phyloP scores from a whole-genome alignment of 2,797 vertebrate species.

The Macrochelys suwanniensis region DNA sequence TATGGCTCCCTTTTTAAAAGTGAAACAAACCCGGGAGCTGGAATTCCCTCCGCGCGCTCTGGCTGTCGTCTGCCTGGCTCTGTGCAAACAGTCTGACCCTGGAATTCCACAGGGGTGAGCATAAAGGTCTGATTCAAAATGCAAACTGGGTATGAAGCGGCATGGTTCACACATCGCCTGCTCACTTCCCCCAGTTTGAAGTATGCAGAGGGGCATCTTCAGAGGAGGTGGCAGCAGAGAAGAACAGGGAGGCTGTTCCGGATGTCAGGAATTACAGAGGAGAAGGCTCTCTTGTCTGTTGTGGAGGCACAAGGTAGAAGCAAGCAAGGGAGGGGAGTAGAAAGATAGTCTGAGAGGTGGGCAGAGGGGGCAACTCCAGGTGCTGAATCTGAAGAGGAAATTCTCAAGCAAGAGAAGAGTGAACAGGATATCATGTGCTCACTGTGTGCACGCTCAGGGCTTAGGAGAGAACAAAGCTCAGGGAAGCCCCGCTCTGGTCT shows the following conservation, averaged over 20 bases:
- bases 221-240: not conserved
- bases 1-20: not conserved
- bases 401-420: constrained; percentile 22
- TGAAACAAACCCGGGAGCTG: not conserved
- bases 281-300: accelerated
- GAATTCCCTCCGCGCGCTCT: not conserved
- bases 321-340: not conserved
- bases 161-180: accelerated
- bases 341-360: not conserved
- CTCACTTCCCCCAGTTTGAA: not conserved
- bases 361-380: not conserved
- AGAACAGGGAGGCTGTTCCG: accelerated
- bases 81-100: constrained; percentile 61
- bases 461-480: constrained; percentile 60
- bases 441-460: not conserved
- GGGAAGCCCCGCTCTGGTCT: constrained; percentile 51
- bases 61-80: constrained; percentile 2
- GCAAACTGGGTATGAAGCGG: not conserved
- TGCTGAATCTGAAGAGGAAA: not conserved
- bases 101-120: constrained; percentile 11
- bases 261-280: accelerated
- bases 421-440: constrained; percentile 67
- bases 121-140: constrained; percentile 37
- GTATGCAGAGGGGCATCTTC: accelerated
- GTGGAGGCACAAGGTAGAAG: not conserved